Evolutionary conservation across 2,888 invertebrate species (phyloP).

Genomic region (Bimastos eiseni): DNA sequence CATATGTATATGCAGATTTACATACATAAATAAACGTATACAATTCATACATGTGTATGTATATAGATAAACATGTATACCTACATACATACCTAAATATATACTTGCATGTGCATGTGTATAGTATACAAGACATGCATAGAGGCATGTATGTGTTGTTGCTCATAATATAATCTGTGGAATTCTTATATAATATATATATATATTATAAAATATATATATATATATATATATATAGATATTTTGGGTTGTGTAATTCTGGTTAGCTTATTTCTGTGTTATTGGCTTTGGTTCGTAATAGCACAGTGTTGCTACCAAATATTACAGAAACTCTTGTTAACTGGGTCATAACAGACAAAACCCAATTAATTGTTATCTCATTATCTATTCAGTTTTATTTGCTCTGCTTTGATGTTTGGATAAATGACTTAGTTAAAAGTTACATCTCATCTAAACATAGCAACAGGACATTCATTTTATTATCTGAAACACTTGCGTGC

Average conservation of each 20-base stretch:
- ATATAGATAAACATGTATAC: background rate
- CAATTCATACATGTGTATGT: too few relatives aligned
- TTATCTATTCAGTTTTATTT: background rate
- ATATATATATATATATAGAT: background rate
- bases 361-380: background rate
- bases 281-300: background rate
- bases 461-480: background rate
- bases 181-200: too few relatives aligned
- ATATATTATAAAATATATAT: too few relatives aligned
- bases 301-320: background rate
- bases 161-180: too few relatives aligned
- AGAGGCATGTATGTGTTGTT: too few relatives aligned
- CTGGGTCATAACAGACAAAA: background rate
- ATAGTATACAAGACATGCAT: too few relatives aligned
- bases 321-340: background rate
- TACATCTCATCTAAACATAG: background rate
- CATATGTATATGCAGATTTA: too few relatives aligned
- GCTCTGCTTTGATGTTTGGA: background rate
- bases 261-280: background rate
- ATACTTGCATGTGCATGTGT: background rate
- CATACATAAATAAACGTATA: too few relatives aligned
- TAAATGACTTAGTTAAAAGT: background rate
- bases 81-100: too few relatives aligned
- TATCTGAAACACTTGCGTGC: background rate
- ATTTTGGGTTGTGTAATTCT: background rate